These are phyloP conservation scores for Myotis davidii DNA, from an alignment of 2,113 vertebrate species.

Conservation along the genomic window DNA sequence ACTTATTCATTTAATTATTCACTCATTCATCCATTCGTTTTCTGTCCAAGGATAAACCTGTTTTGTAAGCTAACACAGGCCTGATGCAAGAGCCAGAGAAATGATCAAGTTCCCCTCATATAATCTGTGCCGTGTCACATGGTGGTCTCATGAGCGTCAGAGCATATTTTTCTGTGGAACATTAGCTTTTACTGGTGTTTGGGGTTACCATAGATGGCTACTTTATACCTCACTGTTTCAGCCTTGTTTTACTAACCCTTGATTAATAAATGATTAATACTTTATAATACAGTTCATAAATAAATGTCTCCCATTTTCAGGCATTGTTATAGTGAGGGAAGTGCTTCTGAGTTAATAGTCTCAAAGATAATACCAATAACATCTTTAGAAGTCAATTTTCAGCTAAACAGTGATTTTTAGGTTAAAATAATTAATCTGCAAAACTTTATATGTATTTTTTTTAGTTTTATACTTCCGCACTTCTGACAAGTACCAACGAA, in stretches of 20 bases:
- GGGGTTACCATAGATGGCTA: neutral
- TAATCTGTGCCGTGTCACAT: neutral
- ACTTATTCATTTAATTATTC: neutral
- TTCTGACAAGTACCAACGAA: neutral
- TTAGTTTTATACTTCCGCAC: neutral
- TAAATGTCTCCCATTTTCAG: neutral
- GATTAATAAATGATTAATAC: neutral
- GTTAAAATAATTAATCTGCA: constrained; percentile 2
- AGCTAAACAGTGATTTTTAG: neutral
- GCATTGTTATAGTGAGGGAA: neutral
- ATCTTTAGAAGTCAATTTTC: neutral
- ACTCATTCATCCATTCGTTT: neutral
- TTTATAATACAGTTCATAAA: neutral
- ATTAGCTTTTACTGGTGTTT: neutral
- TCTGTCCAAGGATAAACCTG: neutral
- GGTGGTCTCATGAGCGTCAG: neutral
- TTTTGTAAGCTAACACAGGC: neutral
- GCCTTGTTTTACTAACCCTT: neutral
- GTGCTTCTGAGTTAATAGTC: neutral
- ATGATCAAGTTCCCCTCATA: neutral
- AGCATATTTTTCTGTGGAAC: neutral
- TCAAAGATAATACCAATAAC: neutral
- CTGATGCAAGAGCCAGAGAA: neutral
- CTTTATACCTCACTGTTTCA: neutral
- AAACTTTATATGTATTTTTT: neutral